These are phyloP conservation scores for Nothobranchius furzeri DNA, from an alignment of 2,113 vertebrate species.

Conservation along the genomic window DNA sequence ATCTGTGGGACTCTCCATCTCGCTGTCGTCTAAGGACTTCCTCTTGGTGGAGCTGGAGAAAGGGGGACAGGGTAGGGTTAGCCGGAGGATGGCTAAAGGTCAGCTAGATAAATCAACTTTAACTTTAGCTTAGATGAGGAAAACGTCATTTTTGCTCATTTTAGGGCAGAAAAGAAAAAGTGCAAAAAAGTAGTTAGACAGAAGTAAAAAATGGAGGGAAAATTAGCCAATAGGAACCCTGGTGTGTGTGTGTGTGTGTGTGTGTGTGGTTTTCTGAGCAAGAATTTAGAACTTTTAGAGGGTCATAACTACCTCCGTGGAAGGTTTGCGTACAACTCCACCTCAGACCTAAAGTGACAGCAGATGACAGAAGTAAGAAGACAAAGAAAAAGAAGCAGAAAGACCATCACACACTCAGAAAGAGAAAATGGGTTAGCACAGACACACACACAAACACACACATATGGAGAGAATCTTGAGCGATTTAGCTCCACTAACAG, in stretches of 20 bases:
- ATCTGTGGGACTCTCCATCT: conserved; percentile 90
- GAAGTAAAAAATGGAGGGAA: conserved; percentile 41
- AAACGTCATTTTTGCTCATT: conserved; percentile 9
- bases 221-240: conserved; percentile 34
- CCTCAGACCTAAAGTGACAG: conserved; percentile 78
- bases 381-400: conserved; percentile 43
- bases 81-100: conserved; percentile 3
- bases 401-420: conserved; percentile 53
- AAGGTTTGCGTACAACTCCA: conserved; percentile 82
- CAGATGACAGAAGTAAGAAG: conserved; percentile 59
- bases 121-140: conserved; percentile 5
- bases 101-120: conserved; percentile 9
- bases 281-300: conserved; percentile 49
- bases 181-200: conserved; percentile 31
- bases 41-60: conserved; percentile 86
- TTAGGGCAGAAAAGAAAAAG: conserved; percentile 28
- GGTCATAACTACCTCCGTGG: conserved; percentile 79
- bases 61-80: conserved; percentile 11
- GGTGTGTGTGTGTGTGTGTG: neutral
- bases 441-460: conserved; percentile 11
- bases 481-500: neutral
- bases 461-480: neutral
- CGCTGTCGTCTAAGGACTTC: conserved; percentile 91
- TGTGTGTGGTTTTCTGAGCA: conserved; percentile 27
- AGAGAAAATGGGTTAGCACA: conserved; percentile 38